phyloP scores from a whole-genome alignment of 2,888 invertebrate genomes.

The Drosophila mercatorum region DNA sequence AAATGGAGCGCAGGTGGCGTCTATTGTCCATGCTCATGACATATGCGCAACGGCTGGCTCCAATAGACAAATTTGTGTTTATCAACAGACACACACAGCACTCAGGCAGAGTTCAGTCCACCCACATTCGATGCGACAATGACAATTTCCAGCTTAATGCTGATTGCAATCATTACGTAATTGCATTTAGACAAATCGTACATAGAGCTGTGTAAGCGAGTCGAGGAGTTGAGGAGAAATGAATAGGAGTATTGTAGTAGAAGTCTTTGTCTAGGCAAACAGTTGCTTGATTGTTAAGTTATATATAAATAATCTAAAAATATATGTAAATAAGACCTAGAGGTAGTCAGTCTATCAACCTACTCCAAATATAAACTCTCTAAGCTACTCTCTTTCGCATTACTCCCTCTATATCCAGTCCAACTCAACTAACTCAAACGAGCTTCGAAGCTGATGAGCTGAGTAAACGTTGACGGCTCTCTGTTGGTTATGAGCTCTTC shows the following conservation, averaged over 20 bases:
- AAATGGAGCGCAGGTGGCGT: slow-evolving; percentile 68
- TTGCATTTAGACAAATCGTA: slow-evolving; percentile 27
- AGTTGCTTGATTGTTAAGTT: no score
- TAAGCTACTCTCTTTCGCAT: no score
- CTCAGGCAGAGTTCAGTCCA: slow-evolving; percentile 14
- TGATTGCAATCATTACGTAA: slow-evolving; percentile 59
- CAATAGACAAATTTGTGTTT: slow-evolving; percentile 29
- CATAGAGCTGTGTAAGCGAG: not conserved
- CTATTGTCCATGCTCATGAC: slow-evolving; percentile 40
- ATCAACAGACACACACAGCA: slow-evolving; percentile 19
- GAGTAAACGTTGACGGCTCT: not conserved
- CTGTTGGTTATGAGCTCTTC: not conserved
- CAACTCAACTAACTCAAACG: not conserved
- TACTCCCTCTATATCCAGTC: no score
- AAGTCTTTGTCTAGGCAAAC: no score
- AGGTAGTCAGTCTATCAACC: no score
- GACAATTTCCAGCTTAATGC: slow-evolving; percentile 35
- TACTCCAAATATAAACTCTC: no score
- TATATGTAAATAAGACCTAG: no score
- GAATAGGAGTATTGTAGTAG: not conserved
- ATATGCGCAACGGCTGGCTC: slow-evolving; percentile 37
- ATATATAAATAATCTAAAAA: not conserved
- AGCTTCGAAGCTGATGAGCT: not conserved
- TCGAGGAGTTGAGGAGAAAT: not conserved
- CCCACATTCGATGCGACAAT: slow-evolving; percentile 12